A percentile compares a stretch with the other conserved stretches of the same genome.
Conservation (phyloP, 1,140 invertebrate species). For the Ladona fulva region DNA sequence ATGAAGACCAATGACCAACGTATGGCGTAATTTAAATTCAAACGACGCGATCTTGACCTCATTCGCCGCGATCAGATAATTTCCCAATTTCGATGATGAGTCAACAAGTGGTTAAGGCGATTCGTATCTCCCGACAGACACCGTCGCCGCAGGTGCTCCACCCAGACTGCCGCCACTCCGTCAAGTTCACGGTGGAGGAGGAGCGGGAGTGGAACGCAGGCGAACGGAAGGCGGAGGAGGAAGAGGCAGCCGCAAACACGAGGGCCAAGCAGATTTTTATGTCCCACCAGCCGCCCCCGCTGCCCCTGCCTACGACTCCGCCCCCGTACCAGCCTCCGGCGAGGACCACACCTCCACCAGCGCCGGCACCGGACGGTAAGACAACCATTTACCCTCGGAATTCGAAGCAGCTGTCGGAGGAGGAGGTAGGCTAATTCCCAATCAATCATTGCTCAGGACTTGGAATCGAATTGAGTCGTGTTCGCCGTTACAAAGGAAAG, state of each 20-base stretch:
- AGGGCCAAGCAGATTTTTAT: slow-evolving; percentile 1
- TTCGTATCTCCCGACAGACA: background rate
- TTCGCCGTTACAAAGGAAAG: too few species aligned
- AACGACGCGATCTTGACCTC: too few species aligned
- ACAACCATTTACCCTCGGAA: too few species aligned
- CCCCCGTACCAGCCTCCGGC: background rate
- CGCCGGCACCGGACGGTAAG: background rate
- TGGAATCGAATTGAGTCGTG: too few species aligned
- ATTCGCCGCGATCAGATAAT: too few species aligned
- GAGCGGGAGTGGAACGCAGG: background rate
- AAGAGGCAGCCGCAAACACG: background rate
- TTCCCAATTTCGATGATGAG: too few species aligned
- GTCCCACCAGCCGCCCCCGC: background rate
- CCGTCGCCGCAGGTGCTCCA: background rate
- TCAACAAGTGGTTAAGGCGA: background rate
- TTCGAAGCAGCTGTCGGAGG: too few species aligned
- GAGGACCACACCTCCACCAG: background rate
- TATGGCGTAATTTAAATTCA: too few species aligned
- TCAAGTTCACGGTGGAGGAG: background rate
- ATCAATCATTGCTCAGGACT: too few species aligned
- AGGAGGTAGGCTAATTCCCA: too few species aligned
- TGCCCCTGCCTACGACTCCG: background rate
- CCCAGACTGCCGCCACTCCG: background rate
- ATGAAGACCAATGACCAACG: too few species aligned
- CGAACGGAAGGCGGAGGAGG: background rate